Evolutionary conservation across 2,113 vertebrate genomes (phyloP), one percentile per base, ranked within the genome.

Genomic region (Gallinago paraguaiae): DNA sequence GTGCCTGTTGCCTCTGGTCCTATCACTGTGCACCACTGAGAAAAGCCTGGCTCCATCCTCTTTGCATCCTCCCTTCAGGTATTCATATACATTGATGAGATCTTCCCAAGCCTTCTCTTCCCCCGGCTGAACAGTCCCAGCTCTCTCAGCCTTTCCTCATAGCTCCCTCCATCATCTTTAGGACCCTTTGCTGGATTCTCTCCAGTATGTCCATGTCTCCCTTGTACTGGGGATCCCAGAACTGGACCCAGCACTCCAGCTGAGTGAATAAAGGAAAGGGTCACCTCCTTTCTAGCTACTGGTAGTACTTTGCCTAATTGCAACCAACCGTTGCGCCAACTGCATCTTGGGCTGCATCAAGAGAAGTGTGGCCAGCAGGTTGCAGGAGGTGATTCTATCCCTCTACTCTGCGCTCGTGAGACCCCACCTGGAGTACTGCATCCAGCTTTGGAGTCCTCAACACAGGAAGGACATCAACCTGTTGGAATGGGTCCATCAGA

Each of bases 41-140:
- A 75, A 76, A 18, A 83, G 37, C 10, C n/a, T 2, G 1, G 7
- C 16, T 72, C 43, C 0, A 0, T 23, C 53, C 2, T 53, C 53
- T 33, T 1, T 54, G 35, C 14, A 24, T 3, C 8, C 5, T 60
- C 18, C 18, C 33, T 46, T 91, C 18, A 41, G 17, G 5, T 69
- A 3, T 69, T 59, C 37, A 5, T 27, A 2, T 9, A 37, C 4
- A 4, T 6, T 25, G 31, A 18, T 18, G 10, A 77, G 31, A 51
- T 31, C 13, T 18, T 22, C 9, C 11, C 24, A 18, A 77, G 19
- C 63, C 35, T 88, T 86, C 60, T 59, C 51, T 65, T 81, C 51
- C 80, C n/a, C 43, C 18, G 37, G 12, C 10, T 31, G 22, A 68
- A 56, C 39, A 56, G 35, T 31, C 31, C 7, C 14, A 69, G 37